Conservation (phyloP, 2,797 vertebrate species). For the Chiloscyllium punctatum region DNA sequence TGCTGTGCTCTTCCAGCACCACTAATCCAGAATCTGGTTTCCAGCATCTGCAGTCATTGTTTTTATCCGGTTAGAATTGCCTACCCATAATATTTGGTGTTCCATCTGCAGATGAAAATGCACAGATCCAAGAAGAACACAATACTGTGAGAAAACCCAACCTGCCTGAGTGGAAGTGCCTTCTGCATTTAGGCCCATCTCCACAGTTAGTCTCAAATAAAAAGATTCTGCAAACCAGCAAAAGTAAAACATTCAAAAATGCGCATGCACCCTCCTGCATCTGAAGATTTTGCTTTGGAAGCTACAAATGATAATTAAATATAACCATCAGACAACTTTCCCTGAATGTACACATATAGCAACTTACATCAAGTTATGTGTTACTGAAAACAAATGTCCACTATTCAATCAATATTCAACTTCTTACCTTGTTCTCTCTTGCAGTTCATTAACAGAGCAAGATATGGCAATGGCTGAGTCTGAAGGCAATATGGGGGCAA, state of each 20-base stretch:
- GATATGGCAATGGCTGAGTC: conserved; percentile 81
- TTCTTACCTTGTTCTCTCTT: conserved; percentile 82
- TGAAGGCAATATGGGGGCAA: conserved; percentile 74
- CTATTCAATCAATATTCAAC: neutral
- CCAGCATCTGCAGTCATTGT: no score
- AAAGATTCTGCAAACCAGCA: neutral
- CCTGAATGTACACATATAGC: neutral
- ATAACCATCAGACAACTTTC: neutral
- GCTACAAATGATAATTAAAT: neutral
- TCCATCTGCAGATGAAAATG: no score
- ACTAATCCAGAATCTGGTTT: no score
- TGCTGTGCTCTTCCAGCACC: no score
- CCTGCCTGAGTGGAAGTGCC: no score
- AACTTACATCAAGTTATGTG: neutral
- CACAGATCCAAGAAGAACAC: no score
- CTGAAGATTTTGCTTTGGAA: neutral
- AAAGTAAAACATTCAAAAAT: neutral
- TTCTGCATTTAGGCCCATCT: no score
- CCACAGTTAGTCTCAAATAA: no score
- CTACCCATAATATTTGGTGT: no score
- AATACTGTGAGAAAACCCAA: no score
- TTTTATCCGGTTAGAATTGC: no score
- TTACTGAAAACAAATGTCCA: neutral
- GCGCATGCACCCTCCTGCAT: neutral
- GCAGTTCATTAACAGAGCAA: conserved; percentile 77